phyloP scores from a whole-genome alignment of 2,113 vertebrate genomes.

The Indicator maculatus region DNA sequence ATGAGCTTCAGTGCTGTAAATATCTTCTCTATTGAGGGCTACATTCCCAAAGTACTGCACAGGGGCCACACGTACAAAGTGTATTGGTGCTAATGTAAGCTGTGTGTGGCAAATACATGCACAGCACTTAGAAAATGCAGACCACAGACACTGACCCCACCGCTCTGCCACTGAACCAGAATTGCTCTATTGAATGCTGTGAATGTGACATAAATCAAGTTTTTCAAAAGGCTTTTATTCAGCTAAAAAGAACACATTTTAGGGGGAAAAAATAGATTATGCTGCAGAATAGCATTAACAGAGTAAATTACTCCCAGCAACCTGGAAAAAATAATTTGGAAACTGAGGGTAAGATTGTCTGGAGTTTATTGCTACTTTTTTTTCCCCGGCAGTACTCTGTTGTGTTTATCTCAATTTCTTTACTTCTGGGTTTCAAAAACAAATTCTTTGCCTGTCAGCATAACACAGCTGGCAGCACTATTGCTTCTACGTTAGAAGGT shows the following conservation, averaged over 20 bases:
- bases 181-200: neutral
- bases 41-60: slow-evolving; percentile 38
- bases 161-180: neutral
- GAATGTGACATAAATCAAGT: slow-evolving; percentile 1
- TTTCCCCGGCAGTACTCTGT: neutral
- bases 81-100: slow-evolving; percentile 16
- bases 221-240: slow-evolving; percentile 37
- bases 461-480: slow-evolving; percentile 60
- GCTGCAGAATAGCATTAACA: slow-evolving; percentile 27
- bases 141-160: neutral
- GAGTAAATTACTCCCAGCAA: slow-evolving; percentile 27
- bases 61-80: slow-evolving; percentile 27
- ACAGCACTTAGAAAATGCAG: neutral
- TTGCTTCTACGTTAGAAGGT: slow-evolving; percentile 42
- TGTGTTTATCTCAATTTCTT: slow-evolving; percentile 33
- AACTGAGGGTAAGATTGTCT: neutral
- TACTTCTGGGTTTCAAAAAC: slow-evolving; percentile 8
- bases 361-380: neutral
- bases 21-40: slow-evolving; percentile 46
- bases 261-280: neutral
- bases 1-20: neutral
- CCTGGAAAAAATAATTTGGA: slow-evolving; percentile 42
- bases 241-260: neutral
- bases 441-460: slow-evolving; percentile 42
- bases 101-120: slow-evolving; percentile 28